Conservation (phyloP, 2,888 invertebrate genomes). For the Scaptodrosophila latifasciaeformis region DNA sequence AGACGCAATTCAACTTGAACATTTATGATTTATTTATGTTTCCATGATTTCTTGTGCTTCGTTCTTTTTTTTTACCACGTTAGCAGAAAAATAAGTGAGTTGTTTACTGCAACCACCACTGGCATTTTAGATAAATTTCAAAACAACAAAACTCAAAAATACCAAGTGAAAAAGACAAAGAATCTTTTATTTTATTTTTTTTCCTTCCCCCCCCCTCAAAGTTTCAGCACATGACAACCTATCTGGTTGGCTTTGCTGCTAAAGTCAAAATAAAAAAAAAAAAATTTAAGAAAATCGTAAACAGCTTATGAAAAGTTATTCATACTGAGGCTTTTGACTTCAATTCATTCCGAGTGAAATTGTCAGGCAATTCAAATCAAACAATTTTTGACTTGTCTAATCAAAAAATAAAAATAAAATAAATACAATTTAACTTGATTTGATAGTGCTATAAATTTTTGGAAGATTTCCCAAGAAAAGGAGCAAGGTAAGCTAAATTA, state of each 20-base stretch:
- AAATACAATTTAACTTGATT: not conserved
- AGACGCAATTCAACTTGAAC: conserved; percentile 14
- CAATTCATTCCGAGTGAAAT: too few relatives aligned
- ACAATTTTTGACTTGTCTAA: too few relatives aligned
- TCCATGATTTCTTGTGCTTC: conserved; percentile 1
- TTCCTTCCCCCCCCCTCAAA: too few relatives aligned
- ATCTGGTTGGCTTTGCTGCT: not conserved
- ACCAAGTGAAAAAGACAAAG: conserved; percentile 15
- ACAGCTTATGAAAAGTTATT: not conserved
- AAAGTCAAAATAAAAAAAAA: not conserved
- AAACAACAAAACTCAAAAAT: conserved; percentile 4
- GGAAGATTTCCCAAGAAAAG: too few relatives aligned
- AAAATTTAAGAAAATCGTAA: not conserved
- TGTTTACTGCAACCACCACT: too few relatives aligned
- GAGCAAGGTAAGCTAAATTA: too few relatives aligned
- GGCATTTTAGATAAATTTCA: conserved; percentile 18
- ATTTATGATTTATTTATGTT: conserved; percentile 62
- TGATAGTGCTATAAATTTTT: too few relatives aligned
- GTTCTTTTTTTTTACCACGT: not conserved
- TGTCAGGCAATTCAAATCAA: too few relatives aligned
- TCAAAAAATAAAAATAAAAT: conserved; percentile 10
- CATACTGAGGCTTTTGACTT: too few relatives aligned
- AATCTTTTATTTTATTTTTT: too few relatives aligned
- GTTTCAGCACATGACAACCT: not conserved
- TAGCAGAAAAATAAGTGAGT: too few relatives aligned